Base-by-base conservation (phyloP, 2,113 vertebrate genomes). In the Callionymus lyra region DNA sequence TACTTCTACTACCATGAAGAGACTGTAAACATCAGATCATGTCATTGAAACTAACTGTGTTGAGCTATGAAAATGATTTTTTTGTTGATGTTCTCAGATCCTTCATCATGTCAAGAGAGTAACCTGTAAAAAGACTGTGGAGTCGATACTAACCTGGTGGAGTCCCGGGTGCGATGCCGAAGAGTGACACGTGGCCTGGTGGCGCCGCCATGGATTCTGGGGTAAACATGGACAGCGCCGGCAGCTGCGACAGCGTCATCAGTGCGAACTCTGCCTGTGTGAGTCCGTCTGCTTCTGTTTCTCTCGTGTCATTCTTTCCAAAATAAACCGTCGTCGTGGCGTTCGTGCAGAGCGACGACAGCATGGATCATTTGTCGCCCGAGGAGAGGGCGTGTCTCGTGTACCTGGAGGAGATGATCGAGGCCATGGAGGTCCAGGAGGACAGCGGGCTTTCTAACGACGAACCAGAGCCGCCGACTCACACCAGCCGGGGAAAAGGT, bases 391-490 rank as follows among this genome's bases (percentile, higher is more conserved):
- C 89, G 5, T 93, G 91, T 19, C 73, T 98, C 49, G 86, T 87
- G 72, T 98, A 90, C 76, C 73, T 98, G 38, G 90, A 97, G 59
- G 87, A 92, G 74, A 94, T 91, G 0, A 92, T 98, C 1, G 92
- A 92, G 60, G 89, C 90, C 0, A 53, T 97, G 68, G 92, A 94
- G 38, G 47, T 79, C 1, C 91, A 95, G 49, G 85, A 86, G n/a
- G 90, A 95, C 81, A 90, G 88, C 0, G 85, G 90, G 10, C 47
- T 91, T 19, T 90, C 91, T 15, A 85, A 80, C 0, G 87, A 89
- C 1, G 86, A 90, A 63, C 80, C 44, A 6, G 71, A 84, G 3
- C 15, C 38, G 21, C 21, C 8, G 21, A 4, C 8, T 8, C 21
- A 27, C 4, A 27, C 4, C 21, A 27, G n/a, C n/a, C n/a, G n/a